Evolutionary conservation across 1,140 invertebrate genomes (phyloP).

Genomic region (Drosophila rhopaloa): DNA sequence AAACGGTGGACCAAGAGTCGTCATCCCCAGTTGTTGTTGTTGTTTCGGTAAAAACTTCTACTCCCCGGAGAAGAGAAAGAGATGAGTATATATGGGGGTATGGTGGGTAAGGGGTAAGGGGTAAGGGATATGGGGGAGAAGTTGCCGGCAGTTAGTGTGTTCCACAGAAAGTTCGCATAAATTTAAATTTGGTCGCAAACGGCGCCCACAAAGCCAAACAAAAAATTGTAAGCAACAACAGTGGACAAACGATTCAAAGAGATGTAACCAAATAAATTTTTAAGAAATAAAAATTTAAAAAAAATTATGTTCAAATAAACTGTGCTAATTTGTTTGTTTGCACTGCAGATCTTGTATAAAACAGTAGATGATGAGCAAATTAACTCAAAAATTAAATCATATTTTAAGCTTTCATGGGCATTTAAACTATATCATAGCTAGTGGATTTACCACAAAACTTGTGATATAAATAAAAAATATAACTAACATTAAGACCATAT

Average conservation of each 20-base stretch:
- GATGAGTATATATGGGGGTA: constrained; percentile 3
- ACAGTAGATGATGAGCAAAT: neutral
- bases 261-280: too few species aligned
- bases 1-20: constrained; percentile 31
- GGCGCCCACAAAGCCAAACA: constrained; percentile 40
- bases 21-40: constrained; percentile 28
- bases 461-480: too few species aligned
- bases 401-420: too few species aligned
- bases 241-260: too few species aligned
- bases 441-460: too few species aligned
- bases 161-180: constrained; percentile 66
- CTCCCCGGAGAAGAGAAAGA: constrained; percentile 10
- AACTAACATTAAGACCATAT: too few species aligned
- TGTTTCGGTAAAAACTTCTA: constrained; percentile 54
- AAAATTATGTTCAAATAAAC: neutral
- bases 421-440: too few species aligned
- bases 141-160: constrained; percentile 64
- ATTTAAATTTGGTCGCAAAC: constrained; percentile 78
- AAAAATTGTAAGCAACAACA: constrained; percentile 21
- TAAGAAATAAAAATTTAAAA: too few species aligned
- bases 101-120: neutral
- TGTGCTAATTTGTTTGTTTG: neutral
- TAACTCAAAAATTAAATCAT: too few species aligned
- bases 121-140: neutral
- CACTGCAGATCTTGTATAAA: neutral